Conservation (phyloP, 2,113 vertebrate species). For the Saccopteryx bilineata region DNA sequence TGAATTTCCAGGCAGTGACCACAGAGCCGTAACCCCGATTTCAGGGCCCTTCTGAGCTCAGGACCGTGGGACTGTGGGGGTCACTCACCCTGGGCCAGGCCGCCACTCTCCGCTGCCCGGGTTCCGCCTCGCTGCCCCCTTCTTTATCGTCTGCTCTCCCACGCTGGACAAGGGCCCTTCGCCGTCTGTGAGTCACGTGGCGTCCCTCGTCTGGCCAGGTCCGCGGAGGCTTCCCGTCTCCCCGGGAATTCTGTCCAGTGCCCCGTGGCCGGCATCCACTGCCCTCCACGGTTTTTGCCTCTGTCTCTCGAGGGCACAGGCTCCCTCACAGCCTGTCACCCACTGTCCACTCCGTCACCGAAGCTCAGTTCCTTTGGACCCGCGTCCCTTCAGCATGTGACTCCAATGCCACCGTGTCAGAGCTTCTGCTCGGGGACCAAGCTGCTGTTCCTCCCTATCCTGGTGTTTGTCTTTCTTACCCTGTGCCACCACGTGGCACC, state of each 20-base stretch:
- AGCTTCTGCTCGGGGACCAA: no score
- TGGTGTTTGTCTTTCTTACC: neutral
- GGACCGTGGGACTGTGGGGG: neutral
- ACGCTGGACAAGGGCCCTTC: neutral
- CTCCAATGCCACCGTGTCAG: neutral
- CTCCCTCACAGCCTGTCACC: no score
- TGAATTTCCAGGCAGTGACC: neutral
- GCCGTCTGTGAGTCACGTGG: rapidly evolving
- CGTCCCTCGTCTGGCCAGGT: neutral
- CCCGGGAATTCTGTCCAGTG: neutral
- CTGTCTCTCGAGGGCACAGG: no score
- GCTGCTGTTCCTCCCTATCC: no score
- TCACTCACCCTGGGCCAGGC: neutral
- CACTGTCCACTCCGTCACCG: no score
- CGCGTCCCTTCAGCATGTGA: neutral
- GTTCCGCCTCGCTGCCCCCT: neutral
- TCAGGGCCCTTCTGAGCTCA: neutral
- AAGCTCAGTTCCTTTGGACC: neutral
- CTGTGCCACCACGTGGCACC: rapidly evolving
- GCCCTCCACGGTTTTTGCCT: neutral
- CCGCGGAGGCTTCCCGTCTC: neutral
- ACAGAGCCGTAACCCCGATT: neutral
- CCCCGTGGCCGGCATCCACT: neutral
- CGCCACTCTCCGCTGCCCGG: neutral
- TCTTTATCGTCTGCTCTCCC: no score